These are phyloP conservation scores for Coluber constrictor DNA, from an alignment of 2,797 vertebrate species.

Conservation along the genomic window DNA sequence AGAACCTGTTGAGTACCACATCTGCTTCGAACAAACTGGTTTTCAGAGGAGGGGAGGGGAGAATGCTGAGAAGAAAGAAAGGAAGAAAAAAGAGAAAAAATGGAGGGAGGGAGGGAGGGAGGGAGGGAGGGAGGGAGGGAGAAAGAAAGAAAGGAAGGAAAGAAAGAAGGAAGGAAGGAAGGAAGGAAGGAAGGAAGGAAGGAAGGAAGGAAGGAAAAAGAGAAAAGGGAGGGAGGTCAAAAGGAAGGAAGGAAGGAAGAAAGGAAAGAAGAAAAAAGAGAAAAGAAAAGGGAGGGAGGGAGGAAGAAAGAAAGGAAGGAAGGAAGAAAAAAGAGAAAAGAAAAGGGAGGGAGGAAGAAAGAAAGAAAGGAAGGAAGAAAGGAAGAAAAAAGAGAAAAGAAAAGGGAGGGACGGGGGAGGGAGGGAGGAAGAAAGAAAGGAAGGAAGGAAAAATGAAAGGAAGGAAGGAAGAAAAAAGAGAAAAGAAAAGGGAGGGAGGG, in stretches of 20 bases:
- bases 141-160: not conserved
- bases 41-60: not conserved
- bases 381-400: not conserved
- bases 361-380: not conserved
- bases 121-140: not conserved
- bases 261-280: not conserved
- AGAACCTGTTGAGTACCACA: too few species aligned
- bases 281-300: not conserved
- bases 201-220: not conserved
- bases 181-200: not conserved
- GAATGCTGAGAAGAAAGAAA: not conserved
- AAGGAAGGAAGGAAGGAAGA: not conserved
- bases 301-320: too few species aligned
- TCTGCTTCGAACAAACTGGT: not conserved
- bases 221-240: too few species aligned
- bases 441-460: not conserved
- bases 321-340: not conserved
- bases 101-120: too few species aligned
- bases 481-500: not conserved
- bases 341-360: not conserved
- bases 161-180: not conserved
- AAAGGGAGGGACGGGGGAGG: too few species aligned
- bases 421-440: too few species aligned
- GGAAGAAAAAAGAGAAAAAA: not conserved
- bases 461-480: not conserved